Base-by-base conservation (phyloP, 1,140 invertebrate genomes). In the Penaeus indicus region DNA sequence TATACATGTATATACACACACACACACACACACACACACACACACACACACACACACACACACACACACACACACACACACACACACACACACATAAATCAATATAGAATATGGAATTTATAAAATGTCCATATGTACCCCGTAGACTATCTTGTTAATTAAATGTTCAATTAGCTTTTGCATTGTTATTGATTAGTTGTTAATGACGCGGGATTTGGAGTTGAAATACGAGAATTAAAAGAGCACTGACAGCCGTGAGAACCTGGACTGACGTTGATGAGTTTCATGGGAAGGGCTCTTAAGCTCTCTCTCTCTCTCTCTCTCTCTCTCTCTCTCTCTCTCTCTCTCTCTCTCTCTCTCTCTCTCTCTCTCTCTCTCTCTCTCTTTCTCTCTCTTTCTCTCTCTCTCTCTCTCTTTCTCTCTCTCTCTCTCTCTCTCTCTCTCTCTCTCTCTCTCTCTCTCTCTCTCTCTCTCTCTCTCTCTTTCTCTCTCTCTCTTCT, bases 401-500 rank as follows among this genome's bases (percentile, higher is more conserved):
- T 69, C 67, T 69, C 67, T 69, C 67, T 69, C 67, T 25, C 67
- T 18, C 67, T 25, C 67, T 69, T 16, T 69, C 67, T 69, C 67
- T 69, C 67, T 32, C 27, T 69, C 27, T 69, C 67, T 32, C 67
- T 69, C 67, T 69, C 67, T 69, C 19, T 69, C n/a, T 69, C n/a
- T 32, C 19, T 69, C 67, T 32, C 67, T 69, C 19, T 69, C 67
- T 32, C 19, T 69, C 67, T 69, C 13, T 11, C 18, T 69, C 67
- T 69, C 67, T 69, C 67, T 69, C 13, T 18, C 67, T 11, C 13
- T 18, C 67, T 11, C 13, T 11, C 27, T 18, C 5, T 18, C 27
- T 1, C 13, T 18, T 32, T 11, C 13, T 16, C 1, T 11, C 19
- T 69, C 13, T 11, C 19, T 11, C 13, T 16, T 32, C 67, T 8